Percentiles rank a stretch among this genome's conserved stretches.
Conservation (phyloP, 2,888 invertebrate species). For the Caenorhabditis imperialis region DNA sequence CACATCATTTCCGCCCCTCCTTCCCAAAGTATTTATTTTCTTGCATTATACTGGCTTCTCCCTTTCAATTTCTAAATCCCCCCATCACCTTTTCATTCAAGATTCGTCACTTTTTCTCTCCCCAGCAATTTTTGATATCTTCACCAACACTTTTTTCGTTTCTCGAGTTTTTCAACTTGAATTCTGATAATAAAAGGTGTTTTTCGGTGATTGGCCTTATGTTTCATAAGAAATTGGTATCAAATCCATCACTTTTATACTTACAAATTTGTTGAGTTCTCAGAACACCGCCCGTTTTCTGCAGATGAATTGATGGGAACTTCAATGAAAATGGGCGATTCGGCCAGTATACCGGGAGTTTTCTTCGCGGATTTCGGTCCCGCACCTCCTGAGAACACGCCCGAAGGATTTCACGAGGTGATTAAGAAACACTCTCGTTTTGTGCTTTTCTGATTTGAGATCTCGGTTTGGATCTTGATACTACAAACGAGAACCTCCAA, state of each 20-base stretch:
- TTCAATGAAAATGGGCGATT: constrained; percentile 43
- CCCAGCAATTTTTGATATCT: constrained; percentile 10
- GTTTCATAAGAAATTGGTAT: too few relatives aligned
- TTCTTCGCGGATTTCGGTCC: constrained; percentile 66
- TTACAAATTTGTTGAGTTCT: not conserved
- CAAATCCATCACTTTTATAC: not conserved
- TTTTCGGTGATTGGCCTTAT: constrained; percentile 2
- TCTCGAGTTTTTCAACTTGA: constrained; percentile 18
- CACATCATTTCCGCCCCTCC: constrained; percentile 25
- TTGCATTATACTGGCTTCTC: constrained; percentile 36
- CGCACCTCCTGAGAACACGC: constrained; percentile 58
- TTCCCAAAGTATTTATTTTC: constrained; percentile 31
- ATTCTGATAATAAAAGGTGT: constrained; percentile 30
- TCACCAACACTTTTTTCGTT: constrained; percentile 7
- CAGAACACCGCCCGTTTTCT: not conserved
- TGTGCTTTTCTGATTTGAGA: too few relatives aligned
- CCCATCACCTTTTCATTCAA: constrained; percentile 1
- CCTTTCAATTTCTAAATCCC: constrained; percentile 8
- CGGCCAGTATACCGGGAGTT: constrained; percentile 39
- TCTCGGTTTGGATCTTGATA: too few relatives aligned
- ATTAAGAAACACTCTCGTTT: too few relatives aligned
- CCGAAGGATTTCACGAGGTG: constrained; percentile 62
- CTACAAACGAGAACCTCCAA: not conserved
- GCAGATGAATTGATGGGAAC: constrained; percentile 45
- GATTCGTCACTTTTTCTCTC: constrained; percentile 14